phyloP scores from a whole-genome alignment of 2,888 invertebrate genomes.

The Pemphredon lugubris region DNA sequence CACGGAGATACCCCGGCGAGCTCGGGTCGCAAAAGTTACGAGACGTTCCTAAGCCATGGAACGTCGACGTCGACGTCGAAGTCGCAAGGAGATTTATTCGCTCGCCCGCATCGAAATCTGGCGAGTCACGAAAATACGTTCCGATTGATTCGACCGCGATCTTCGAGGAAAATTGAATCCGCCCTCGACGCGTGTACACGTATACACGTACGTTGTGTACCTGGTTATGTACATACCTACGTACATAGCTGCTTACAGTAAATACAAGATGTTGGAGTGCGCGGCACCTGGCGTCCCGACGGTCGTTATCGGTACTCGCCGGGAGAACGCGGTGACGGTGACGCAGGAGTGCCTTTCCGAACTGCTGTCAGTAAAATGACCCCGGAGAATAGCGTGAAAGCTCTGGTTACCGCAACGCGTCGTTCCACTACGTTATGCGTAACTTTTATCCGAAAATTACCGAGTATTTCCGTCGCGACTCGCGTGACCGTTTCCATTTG shows the following conservation, averaged over 20 bases:
- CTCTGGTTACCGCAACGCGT: neutral
- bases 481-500: too few relatives aligned
- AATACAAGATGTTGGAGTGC: constrained; percentile 1
- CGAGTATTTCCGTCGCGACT: neutral
- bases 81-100: constrained; percentile 28
- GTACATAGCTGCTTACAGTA: too few relatives aligned
- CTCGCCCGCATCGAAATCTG: neutral
- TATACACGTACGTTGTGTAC: too few relatives aligned
- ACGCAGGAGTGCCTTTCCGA: too few relatives aligned
- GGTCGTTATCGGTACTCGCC: constrained; percentile 34
- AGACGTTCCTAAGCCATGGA: neutral
- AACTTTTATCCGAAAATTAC: neutral
- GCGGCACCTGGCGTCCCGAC: constrained; percentile 14
- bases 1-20: neutral
- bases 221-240: too few relatives aligned
- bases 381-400: constrained; percentile 21
- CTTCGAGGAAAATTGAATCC: constrained; percentile 40
- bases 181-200: neutral
- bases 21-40: neutral
- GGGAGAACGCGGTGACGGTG: neutral
- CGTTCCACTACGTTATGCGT: too few relatives aligned
- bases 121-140: constrained; percentile 12
- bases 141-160: constrained; percentile 26
- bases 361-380: constrained; percentile 19
- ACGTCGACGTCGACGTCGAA: constrained; percentile 9